Evolutionary conservation across 1,140 invertebrate genomes (phyloP).

Genomic region (Pseudomyrmex pallidus): DNA sequence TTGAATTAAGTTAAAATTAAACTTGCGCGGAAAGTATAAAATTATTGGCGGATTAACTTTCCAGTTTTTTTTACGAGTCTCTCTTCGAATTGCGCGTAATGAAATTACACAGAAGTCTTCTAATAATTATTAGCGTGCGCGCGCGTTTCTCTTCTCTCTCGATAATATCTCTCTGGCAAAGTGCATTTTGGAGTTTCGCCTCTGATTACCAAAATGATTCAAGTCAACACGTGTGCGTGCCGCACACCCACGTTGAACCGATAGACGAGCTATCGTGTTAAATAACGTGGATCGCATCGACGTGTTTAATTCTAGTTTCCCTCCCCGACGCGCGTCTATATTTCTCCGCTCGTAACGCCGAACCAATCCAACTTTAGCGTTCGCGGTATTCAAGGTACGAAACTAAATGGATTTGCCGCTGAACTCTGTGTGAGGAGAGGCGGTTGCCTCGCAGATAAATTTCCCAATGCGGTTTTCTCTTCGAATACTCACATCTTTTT

Average conservation of each 20-base stretch:
- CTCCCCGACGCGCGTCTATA: constrained; percentile 45
- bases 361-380: constrained; percentile 48
- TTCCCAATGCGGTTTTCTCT: constrained; percentile 43
- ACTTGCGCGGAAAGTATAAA: too few species aligned
- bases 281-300: constrained; percentile 52
- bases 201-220: constrained; percentile 31
- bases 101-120: too few species aligned
- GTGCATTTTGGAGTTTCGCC: constrained; percentile 6
- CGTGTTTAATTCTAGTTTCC: constrained; percentile 56
- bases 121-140: background rate
- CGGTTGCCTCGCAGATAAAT: constrained; percentile 32
- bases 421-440: constrained; percentile 33
- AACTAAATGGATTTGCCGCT: constrained; percentile 65
- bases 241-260: background rate
- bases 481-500: background rate
- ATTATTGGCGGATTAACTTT: too few species aligned
- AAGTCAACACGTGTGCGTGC: background rate
- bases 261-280: constrained; percentile 42
- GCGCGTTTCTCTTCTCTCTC: background rate
- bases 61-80: too few species aligned
- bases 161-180: background rate
- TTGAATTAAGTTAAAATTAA: too few species aligned
- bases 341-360: constrained; percentile 38
- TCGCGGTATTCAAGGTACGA: constrained; percentile 60
- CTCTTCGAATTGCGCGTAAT: background rate